These are phyloP conservation scores for Seriola quinqueradiata DNA, from an alignment of 2,113 vertebrate genomes.

Conservation along the genomic window DNA sequence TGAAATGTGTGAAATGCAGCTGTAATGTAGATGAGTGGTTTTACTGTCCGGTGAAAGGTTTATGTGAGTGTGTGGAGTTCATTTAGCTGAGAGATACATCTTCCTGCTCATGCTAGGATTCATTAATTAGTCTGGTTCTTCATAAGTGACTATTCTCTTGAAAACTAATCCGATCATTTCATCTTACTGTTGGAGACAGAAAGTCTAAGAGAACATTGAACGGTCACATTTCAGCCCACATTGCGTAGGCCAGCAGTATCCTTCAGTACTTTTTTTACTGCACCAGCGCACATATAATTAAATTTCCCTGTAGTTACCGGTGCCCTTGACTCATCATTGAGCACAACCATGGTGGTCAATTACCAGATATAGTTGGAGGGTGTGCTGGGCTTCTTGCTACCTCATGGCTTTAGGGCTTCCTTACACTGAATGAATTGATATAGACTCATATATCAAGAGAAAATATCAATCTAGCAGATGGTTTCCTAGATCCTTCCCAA, in stretches of 20 bases:
- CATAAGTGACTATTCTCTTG: neutral
- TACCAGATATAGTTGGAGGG: conserved; percentile 25
- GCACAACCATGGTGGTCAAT: conserved; percentile 25
- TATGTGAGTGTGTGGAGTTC: neutral
- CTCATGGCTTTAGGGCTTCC: conserved; percentile 21
- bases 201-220: neutral
- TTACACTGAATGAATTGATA: conserved; percentile 43
- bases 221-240: conserved; percentile 43
- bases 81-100: conserved; percentile 8
- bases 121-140: conserved; percentile 1
- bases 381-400: conserved; percentile 4
- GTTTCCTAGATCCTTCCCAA: conserved; percentile 38
- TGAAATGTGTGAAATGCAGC: conserved; percentile 2
- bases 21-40: neutral
- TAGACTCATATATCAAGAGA: conserved; percentile 46
- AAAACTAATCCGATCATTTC: conserved; percentile 4
- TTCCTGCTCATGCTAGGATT: neutral
- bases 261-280: conserved; percentile 40
- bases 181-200: conserved; percentile 7
- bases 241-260: conserved; percentile 43
- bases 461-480: conserved; percentile 56
- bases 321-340: conserved; percentile 73
- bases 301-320: conserved; percentile 59
- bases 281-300: conserved; percentile 58
- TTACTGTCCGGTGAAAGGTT: conserved; percentile 27